These are phyloP conservation scores for Synanceia verrucosa DNA, from an alignment of 2,797 vertebrate genomes.

Conservation along the genomic window DNA sequence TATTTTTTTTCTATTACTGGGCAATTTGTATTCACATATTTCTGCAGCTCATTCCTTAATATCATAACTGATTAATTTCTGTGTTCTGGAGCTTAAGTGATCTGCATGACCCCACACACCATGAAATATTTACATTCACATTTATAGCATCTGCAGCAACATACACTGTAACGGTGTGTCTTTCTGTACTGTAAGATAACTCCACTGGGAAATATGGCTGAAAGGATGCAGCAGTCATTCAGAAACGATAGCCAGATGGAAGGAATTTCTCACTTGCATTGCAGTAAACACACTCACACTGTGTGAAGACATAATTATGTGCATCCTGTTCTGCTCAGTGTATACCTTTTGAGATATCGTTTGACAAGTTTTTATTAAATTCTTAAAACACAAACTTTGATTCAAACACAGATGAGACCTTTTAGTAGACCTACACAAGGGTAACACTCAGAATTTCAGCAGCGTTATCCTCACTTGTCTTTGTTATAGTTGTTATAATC, in stretches of 20 bases:
- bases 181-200: conserved; percentile 10
- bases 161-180: neutral
- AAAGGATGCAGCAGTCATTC: conserved; percentile 14
- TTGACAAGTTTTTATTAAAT: neutral
- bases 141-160: conserved; percentile 16
- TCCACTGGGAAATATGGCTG: conserved; percentile 20
- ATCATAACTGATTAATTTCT: conserved; percentile 29
- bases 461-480: neutral
- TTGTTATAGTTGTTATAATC: neutral
- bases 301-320: neutral
- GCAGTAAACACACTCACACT: conserved; percentile 2
- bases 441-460: neutral
- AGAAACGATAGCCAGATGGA: conserved; percentile 19
- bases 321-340: neutral
- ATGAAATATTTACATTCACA: conserved; percentile 35
- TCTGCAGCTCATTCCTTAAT: conserved; percentile 12
- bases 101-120: conserved; percentile 21
- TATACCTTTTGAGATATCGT: neutral
- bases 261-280: conserved; percentile 6
- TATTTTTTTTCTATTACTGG: neutral
- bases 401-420: neutral
- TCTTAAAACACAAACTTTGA: neutral
- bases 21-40: conserved; percentile 16
- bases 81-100: conserved; percentile 20
- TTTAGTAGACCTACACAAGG: neutral